Base-by-base conservation (phyloP, 2,113 vertebrate species). In the Cacatua alba region DNA sequence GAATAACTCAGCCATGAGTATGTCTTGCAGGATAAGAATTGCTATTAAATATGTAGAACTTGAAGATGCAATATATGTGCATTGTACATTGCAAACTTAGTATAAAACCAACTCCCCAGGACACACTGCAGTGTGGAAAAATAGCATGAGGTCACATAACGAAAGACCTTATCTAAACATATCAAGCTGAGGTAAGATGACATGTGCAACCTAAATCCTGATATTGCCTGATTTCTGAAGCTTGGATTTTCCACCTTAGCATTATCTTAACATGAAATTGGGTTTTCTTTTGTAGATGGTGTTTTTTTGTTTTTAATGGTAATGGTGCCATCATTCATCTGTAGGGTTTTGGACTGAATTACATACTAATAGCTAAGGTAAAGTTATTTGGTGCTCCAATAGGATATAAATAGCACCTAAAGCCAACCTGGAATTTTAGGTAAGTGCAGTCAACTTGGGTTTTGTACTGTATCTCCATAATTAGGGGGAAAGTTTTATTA, bases 1-100 rank as follows among this genome's bases (percentile, higher is more conserved):
- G 97, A 98, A 95, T 97, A 98, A 97, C 92, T 96, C 94, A 95
- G 89, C 90, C 83, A 82, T 92, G 97, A 95, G 96, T 96, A 89
- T 95, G 94, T 95, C 53, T 67, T 87, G 86, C 67, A 84, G 96
- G 96, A 97, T 94, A 95, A 97, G 94, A 94, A 82, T 52, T 67
- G 83, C 71, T 95, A 93, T 96, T 97, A 97, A 96, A 96, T 93
- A 84, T 5, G 33, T 90, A 68, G 51, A 70, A 95, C 39, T 19
- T 72, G 84, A 82, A 89, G 90, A 90, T 86, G 59, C 41, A 62
- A 31, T 86, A 41, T 41, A 39, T 33, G 23, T 14, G 51, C 43
- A 39, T 52, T 60, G 60, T 62, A 60, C 60, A 21, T 39, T 78
- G 64, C 33, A 71, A 83, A 33, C 21, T 26, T 71, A 14, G 4